Evolutionary conservation across 2,113 vertebrate species (phyloP), one percentile per base, ranked within the genome.

Genomic region (Oncorhynchus nerka): DNA sequence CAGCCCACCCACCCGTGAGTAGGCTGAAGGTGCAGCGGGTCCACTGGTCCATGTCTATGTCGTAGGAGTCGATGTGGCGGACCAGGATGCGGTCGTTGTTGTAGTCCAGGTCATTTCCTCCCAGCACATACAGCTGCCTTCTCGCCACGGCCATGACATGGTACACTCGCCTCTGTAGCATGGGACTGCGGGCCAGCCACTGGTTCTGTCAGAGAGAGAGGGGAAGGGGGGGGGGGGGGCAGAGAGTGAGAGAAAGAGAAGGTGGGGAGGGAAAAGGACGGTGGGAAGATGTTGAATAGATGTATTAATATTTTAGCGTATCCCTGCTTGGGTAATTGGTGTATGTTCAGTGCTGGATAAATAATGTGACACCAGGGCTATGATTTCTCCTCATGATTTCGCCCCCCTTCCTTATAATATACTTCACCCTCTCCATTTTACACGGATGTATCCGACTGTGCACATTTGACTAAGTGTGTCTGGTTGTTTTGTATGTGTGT

Each of bases 81-180:
- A 99, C 97, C 70, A 98, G 94, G 79, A 99, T 94, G 20, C 97
- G 95, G 79, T 99, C 97, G 0, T 99, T 99, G 86, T 99, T 99
- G 89, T 96, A 98, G 90, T 99, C 97, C 19, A 99, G 91, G 84
- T 99, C 97, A 4, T 99, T 99, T 59, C 97, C 97, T 0, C 97
- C 97, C 0, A 99, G 86, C 80, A 98, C 97, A 0, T 98, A 99
- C 3, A 99, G 95, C 81, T 96, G 95, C 84, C 96, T 93, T 67
- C 94, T 94, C 73, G 98, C 96, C 0, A 96, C 95, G 3, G 96
- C 97, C 97, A 99, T 99, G 76, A 97, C 97, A 75, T 99, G 97
- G 83, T 99, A 99, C 64, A 99, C 97, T 26, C 97, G 92, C 87
- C 97, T 94, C 93, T 99, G 97, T 68, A 96, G 83, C 97, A 99